A percentile compares a stretch with the other conserved stretches of the same genome.
Evolutionary conservation across 1,140 invertebrate genomes (phyloP).

Genomic region (Panagrolaimus sp.): DNA sequence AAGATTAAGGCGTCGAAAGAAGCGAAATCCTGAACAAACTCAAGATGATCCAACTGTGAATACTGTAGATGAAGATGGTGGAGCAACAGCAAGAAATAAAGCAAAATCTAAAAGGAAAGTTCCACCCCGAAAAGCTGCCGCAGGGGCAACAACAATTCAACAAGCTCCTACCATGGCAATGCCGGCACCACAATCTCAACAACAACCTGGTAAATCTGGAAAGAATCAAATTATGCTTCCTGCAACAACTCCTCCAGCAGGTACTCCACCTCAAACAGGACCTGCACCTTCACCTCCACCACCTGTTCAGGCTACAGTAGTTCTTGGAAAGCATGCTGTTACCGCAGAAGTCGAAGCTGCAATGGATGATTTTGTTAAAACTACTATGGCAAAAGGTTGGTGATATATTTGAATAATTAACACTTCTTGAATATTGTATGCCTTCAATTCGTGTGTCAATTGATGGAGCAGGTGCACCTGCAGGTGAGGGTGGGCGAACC

Average conservation of each 20-base stretch:
- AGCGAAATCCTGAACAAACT: slow-evolving; percentile 13
- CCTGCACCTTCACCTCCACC: neutral
- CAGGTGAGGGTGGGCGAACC: too few species aligned
- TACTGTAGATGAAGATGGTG: neutral
- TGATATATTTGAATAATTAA: too few species aligned
- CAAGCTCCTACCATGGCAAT: too few species aligned
- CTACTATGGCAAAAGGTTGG: neutral
- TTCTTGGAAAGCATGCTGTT: neutral
- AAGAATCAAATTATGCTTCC: too few species aligned
- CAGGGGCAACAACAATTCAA: neutral
- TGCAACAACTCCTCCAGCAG: too few species aligned
- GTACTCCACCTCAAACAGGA: neutral
- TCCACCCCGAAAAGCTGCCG: neutral
- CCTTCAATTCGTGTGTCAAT: too few species aligned
- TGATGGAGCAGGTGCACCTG: too few species aligned
- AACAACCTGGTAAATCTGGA: too few species aligned
- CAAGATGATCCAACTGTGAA: slow-evolving; percentile 14
- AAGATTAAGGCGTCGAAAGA: neutral
- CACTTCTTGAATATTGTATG: too few species aligned
- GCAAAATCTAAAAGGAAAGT: neutral
- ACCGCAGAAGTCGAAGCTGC: slow-evolving; percentile 16
- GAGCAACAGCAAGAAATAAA: neutral
- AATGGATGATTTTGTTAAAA: slow-evolving; percentile 11
- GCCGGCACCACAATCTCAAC: too few species aligned
- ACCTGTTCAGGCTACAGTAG: neutral